Percentiles rank a stretch among this genome's conserved stretches.
Conservation (phyloP, 1,140 invertebrate species). For the Diuraphis noxia region DNA sequence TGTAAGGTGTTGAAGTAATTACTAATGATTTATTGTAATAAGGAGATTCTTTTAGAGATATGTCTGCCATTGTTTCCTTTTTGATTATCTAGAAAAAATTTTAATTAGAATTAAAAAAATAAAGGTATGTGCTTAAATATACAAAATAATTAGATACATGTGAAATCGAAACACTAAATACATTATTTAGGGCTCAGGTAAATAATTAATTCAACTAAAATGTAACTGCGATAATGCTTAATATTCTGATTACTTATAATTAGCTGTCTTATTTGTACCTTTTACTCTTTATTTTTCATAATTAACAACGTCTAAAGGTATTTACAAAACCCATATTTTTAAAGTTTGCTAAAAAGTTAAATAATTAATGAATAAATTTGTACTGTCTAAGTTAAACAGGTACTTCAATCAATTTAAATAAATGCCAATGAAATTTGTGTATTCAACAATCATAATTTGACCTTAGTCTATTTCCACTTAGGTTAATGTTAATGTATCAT, state of each 20-base stretch:
- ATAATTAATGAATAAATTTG: too few species aligned
- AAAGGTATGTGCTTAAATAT: neutral
- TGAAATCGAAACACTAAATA: neutral
- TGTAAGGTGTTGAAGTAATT: constrained; percentile 52
- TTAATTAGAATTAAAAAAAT: neutral
- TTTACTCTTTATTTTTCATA: neutral
- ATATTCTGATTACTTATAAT: neutral
- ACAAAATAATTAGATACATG: neutral
- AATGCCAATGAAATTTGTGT: neutral
- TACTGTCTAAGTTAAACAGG: neutral
- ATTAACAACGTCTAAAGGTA: neutral
- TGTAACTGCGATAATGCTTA: neutral
- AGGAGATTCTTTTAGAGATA: constrained; percentile 38
- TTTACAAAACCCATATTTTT: too few species aligned
- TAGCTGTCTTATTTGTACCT: neutral
- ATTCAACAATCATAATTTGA: neutral
- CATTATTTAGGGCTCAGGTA: neutral
- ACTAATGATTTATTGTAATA: neutral
- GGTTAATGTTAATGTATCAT: too few species aligned
- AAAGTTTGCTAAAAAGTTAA: too few species aligned
- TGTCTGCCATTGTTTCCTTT: constrained; percentile 26
- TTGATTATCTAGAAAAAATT: constrained; percentile 27
- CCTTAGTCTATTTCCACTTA: neutral
- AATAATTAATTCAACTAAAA: neutral
- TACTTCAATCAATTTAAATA: neutral